Conservation (phyloP, 2,888 invertebrate genomes). For the Odontothrips loti region DNA sequence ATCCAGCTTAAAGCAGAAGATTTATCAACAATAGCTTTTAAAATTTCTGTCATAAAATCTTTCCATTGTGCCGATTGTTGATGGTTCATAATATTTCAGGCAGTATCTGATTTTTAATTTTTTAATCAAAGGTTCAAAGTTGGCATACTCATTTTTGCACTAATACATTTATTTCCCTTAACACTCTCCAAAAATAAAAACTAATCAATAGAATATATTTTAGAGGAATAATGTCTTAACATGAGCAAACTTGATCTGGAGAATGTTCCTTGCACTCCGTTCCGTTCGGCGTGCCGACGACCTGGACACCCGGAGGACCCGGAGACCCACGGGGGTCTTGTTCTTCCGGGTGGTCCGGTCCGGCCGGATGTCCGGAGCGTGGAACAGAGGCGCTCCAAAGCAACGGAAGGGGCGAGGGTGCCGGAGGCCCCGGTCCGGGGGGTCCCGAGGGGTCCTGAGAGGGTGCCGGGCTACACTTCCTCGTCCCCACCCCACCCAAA, state of each 20-base stretch:
- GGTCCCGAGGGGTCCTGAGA: no score
- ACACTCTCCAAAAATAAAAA: conserved; percentile 23
- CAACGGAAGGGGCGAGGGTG: no score
- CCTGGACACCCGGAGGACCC: background rate
- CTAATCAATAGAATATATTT: conserved; percentile 2
- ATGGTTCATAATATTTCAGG: conserved; percentile 4
- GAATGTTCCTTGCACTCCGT: background rate
- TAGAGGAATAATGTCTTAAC: background rate
- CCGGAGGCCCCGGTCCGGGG: no score
- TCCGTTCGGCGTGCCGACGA: background rate
- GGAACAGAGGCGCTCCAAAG: no score
- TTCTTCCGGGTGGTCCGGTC: background rate
- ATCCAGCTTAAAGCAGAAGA: background rate
- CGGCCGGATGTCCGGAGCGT: no score
- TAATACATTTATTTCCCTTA: background rate
- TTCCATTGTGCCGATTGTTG: background rate
- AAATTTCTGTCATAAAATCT: background rate
- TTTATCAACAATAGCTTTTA: background rate
- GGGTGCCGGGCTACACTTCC: background rate
- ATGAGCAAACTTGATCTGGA: conserved; percentile 26
- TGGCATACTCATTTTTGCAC: background rate
- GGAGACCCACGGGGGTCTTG: background rate
- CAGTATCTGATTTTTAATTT: background rate
- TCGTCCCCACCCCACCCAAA: no score
- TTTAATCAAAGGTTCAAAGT: background rate